Evolutionary conservation across 2,888 invertebrate genomes (phyloP).

Genomic region (Heliconius ismenius): DNA sequence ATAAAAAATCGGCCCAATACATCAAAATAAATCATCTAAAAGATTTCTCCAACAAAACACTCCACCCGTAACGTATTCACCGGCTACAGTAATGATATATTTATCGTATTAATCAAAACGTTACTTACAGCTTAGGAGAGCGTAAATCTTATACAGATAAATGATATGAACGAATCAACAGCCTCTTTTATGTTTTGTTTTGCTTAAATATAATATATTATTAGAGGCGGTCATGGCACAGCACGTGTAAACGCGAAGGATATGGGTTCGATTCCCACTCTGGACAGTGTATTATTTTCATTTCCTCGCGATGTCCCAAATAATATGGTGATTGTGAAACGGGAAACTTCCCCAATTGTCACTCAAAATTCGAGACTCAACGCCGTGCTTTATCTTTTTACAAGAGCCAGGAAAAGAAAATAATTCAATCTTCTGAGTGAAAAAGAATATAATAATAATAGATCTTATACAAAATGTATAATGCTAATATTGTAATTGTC

Average conservation of each 20-base stretch:
- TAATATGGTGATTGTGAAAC: no score
- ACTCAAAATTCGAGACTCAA: background rate
- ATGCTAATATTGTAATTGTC: conserved; percentile 2
- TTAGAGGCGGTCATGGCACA: background rate
- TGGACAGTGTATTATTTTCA: background rate
- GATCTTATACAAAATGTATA: background rate
- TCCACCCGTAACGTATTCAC: background rate
- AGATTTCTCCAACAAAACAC: conserved; percentile 3
- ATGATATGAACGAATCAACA: conserved; percentile 32
- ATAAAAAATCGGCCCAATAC: no score
- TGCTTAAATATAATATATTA: background rate
- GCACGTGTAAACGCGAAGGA: background rate
- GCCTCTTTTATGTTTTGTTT: conserved; percentile 13
- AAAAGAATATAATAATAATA: no score
- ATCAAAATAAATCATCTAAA: conserved; percentile 3
- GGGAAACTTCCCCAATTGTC: background rate
- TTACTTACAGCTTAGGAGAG: conserved; percentile 32
- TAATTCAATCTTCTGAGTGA: no score
- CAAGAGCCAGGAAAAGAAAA: background rate
- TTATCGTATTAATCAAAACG: conserved; percentile 36
- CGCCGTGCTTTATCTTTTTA: background rate
- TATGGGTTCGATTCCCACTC: background rate
- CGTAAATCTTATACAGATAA: conserved; percentile 34
- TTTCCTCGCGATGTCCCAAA: background rate
- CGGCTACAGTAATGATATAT: conserved; percentile 30